phyloP scores from a whole-genome alignment of 2,113 vertebrate genomes.

The Oxygymnocypris stewartii region DNA sequence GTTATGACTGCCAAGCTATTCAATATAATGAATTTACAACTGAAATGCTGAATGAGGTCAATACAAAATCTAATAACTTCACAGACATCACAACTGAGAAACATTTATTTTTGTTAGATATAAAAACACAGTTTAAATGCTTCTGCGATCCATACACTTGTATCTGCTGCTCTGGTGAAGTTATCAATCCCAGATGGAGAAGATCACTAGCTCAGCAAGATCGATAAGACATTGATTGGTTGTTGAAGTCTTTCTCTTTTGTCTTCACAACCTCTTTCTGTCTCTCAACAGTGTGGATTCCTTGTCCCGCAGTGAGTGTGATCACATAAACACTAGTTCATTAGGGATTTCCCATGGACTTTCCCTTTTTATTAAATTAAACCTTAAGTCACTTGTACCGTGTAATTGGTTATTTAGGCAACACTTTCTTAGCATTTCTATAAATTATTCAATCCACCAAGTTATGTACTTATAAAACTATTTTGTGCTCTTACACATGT shows the following conservation, averaged over 20 bases:
- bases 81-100: neutral
- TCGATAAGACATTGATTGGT: constrained; percentile 9
- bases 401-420: constrained; percentile 2
- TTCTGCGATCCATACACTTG: neutral
- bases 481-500: neutral
- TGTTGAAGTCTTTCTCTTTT: constrained; percentile 29
- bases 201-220: constrained; percentile 57
- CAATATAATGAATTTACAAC: constrained; percentile 12
- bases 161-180: neutral
- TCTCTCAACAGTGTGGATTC: constrained; percentile 45
- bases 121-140: neutral
- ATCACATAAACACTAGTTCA: constrained; percentile 66
- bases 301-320: constrained; percentile 26
- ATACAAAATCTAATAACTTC: neutral
- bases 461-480: neutral
- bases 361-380: constrained; percentile 21
- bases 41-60: neutral
- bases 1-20: neutral
- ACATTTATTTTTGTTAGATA: neutral
- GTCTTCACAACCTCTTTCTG: constrained; percentile 46
- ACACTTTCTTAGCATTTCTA: neutral
- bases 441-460: neutral
- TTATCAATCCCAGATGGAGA: constrained; percentile 57
- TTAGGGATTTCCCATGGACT: constrained; percentile 63
- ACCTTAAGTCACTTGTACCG: neutral